Percentiles rank a stretch among this genome's conserved stretches.
Evolutionary conservation across 2,888 invertebrate species (phyloP).

Genomic region (Oithona nana): DNA sequence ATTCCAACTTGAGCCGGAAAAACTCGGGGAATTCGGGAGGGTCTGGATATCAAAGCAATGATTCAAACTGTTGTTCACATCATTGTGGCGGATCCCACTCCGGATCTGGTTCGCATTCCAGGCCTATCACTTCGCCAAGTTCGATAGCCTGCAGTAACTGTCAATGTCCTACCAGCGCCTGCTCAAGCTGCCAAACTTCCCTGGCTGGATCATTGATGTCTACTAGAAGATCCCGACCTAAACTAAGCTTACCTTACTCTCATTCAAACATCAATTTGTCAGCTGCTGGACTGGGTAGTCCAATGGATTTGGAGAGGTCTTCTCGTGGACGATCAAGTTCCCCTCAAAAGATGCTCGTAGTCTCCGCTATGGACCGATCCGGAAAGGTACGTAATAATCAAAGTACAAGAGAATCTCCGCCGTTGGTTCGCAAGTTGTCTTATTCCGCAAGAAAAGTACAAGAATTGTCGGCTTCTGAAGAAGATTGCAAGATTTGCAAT

Average conservation of each 20-base stretch:
- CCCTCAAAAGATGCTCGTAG: conserved; percentile 29
- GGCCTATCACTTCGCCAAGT: not conserved
- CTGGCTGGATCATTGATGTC: not conserved
- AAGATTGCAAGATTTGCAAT: too few relatives aligned
- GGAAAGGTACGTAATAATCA: too few relatives aligned
- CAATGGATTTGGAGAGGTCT: not conserved
- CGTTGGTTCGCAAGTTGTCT: too few relatives aligned
- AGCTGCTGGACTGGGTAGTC: not conserved
- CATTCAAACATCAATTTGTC: not conserved
- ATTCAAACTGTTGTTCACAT: not conserved
- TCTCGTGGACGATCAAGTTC: conserved; percentile 5
- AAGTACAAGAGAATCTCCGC: too few relatives aligned
- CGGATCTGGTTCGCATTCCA: too few relatives aligned
- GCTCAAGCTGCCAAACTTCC: not conserved
- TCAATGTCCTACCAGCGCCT: not conserved
- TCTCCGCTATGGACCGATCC: conserved; percentile 33
- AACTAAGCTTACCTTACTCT: not conserved
- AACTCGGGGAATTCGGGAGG: conserved; percentile 17
- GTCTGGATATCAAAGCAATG: conserved; percentile 17
- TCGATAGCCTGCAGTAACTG: not conserved
- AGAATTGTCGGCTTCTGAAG: too few relatives aligned
- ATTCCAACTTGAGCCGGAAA: conserved; percentile 16
- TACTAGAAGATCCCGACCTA: not conserved
- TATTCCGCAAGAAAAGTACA: too few relatives aligned
- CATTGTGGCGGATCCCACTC: not conserved